These are phyloP conservation scores for Aethes cnicana DNA, from an alignment of 2,888 invertebrate species.

Conservation along the genomic window DNA sequence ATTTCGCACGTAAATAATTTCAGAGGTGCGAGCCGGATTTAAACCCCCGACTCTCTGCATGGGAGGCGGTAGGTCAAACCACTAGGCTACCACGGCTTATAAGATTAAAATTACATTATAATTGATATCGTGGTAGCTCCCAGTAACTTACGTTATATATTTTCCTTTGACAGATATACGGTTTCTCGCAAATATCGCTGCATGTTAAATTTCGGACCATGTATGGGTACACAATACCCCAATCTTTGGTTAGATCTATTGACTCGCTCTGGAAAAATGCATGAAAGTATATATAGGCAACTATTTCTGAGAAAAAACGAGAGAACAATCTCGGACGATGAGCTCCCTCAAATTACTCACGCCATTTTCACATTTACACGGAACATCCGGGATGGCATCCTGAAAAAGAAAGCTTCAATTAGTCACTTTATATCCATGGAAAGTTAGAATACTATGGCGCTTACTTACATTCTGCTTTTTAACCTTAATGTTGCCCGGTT, in stretches of 20 bases:
- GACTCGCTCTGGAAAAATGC: slow-evolving; percentile 30
- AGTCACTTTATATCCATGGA: background rate
- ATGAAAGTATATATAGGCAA: background rate
- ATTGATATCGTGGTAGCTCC: too few species aligned
- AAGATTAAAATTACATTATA: too few species aligned
- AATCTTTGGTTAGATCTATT: slow-evolving; percentile 49
- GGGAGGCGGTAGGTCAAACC: too few species aligned
- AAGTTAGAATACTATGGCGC: background rate
- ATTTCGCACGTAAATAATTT: too few species aligned
- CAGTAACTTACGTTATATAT: slow-evolving; percentile 55
- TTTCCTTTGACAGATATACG: slow-evolving; percentile 58
- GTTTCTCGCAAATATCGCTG: slow-evolving; percentile 48
- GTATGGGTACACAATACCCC: slow-evolving; percentile 46
- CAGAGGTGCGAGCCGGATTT: too few species aligned
- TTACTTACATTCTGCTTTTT: slow-evolving; percentile 55
- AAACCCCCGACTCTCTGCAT: too few species aligned
- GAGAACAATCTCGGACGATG: too few species aligned
- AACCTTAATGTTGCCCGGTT: slow-evolving; percentile 66
- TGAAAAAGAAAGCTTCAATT: slow-evolving; percentile 37
- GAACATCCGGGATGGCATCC: slow-evolving; percentile 52
- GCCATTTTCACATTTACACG: slow-evolving; percentile 51
- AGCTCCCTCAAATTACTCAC: slow-evolving; percentile 43
- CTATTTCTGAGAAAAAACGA: too few species aligned
- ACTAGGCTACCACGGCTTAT: too few species aligned
- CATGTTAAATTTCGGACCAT: slow-evolving; percentile 55